Evolutionary conservation across 53 echinoderm and acorn worm species (phyloP).

Genomic region (Holothuria scabra): DNA sequence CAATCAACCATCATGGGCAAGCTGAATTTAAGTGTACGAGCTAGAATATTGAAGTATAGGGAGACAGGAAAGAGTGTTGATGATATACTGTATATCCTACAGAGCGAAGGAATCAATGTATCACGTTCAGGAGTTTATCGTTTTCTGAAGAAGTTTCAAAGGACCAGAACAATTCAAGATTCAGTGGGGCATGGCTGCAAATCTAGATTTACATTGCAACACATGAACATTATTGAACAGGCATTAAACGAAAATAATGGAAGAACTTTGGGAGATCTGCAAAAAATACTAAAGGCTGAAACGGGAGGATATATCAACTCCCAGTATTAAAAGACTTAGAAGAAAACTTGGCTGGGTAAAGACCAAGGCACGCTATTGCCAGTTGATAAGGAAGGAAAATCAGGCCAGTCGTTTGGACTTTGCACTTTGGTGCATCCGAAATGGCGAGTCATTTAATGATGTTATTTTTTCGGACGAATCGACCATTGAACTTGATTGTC

Average conservation of each 20-base stretch:
- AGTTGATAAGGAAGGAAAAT: conserved; percentile 46
- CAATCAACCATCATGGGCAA: too few species aligned
- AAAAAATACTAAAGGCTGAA: background rate
- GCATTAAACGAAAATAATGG: conserved; percentile 43
- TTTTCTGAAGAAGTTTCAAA: conserved; percentile 7
- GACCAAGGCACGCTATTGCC: conserved; percentile 44
- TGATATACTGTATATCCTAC: too few species aligned
- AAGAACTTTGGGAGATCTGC: conserved; percentile 7
- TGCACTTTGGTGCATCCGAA: conserved; percentile 21
- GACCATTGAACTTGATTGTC: conserved; percentile 44
- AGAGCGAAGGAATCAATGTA: too few species aligned
- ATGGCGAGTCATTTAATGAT: conserved; percentile 33
- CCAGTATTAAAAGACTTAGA: conserved; percentile 24
- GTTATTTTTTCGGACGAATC: conserved; percentile 62
- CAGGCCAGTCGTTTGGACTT: conserved; percentile 30
- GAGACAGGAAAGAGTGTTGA: too few species aligned
- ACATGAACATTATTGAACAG: conserved; percentile 40
- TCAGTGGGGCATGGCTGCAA: conserved; percentile 11
- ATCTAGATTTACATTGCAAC: conserved; percentile 4
- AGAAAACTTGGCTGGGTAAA: conserved; percentile 48
- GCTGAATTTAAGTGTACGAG: too few species aligned
- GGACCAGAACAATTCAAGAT: conserved; percentile 17
- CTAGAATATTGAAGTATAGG: too few species aligned
- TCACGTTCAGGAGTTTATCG: conserved; percentile 9
- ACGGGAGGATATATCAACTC: conserved; percentile 9